Evolutionary conservation across 1,140 invertebrate species (phyloP), one percentile per base, ranked within the genome.

Genomic region (Neodiprion fabricii): DNA sequence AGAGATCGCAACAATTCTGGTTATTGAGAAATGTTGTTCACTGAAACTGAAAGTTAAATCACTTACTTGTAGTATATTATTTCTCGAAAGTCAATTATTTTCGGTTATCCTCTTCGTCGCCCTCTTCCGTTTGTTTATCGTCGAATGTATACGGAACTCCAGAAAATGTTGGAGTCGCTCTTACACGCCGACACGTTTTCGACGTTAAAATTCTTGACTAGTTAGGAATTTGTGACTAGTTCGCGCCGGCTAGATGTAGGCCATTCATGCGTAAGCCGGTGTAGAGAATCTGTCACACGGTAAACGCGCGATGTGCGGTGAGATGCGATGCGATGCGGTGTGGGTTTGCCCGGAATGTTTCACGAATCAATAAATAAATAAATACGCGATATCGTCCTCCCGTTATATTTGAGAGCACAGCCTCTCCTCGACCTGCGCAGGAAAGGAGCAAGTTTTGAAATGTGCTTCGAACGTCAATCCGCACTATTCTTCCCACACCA

Each of bases 361-460:
- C 68, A 50, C 70, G 48, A 71, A 71, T 71, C 70, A 48, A 71
- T 71, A 71, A 71, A 50, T 71, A 71, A 71, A 71, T 71, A 71
- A 50, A 47, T 47, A 71, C 40, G 23, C n/a, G 14, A 40, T 12
- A 12, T 12, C 68, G 1, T 21, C 14, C 28, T 70, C 12, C 28
- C 12, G 48, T 71, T 10, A 71, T 17, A 71, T 48, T 11, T 11
- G 40, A 71, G 48, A 40, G 23, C 40, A 71, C 21, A 48, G 70
- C n/a, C 48, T 49, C n/a, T 48, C 40, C 17, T 71, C 21, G n/a
- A 48, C 21, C 21, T 17, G 48, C 23, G 21, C n/a, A 17, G 21
- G 23, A 40, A 23, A 21, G 17, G 67, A 69, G 14, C 17, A 23
- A 23, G 21, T 14, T 23, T 17, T 71, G 4, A 47, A 23, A 7